Percentiles rank a stretch among this genome's conserved stretches.
Conservation (phyloP, 2,888 invertebrate genomes). For the Hirudinaria manillensis region DNA sequence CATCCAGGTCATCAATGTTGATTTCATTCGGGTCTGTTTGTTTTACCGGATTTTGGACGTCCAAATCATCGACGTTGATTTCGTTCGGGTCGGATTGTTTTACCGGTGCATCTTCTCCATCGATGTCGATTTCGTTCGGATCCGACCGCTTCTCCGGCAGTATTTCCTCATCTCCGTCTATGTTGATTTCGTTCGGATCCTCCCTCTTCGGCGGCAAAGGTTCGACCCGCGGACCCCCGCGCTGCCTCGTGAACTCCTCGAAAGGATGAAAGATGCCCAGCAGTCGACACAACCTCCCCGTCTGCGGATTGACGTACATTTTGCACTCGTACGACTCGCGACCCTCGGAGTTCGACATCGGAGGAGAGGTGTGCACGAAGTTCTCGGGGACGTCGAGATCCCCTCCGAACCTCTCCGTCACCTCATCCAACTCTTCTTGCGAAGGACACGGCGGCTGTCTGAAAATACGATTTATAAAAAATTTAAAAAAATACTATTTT, state of each 20-base stretch:
- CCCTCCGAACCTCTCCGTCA: constrained; percentile 64
- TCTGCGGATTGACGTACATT: constrained; percentile 56
- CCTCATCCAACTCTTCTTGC: constrained; percentile 54
- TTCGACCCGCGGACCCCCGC: constrained; percentile 22
- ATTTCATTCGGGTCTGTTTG: too few species aligned
- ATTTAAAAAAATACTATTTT: background rate
- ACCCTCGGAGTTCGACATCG: constrained; percentile 22
- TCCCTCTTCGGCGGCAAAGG: constrained; percentile 16
- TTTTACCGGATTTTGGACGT: too few species aligned
- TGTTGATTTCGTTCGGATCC: constrained; percentile 42
- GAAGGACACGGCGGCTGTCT: background rate
- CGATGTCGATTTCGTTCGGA: too few species aligned
- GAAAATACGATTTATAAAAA: background rate
- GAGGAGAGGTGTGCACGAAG: constrained; percentile 68
- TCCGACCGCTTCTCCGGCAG: background rate
- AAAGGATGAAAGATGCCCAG: constrained; percentile 73
- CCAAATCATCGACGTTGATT: too few species aligned
- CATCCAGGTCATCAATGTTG: too few species aligned
- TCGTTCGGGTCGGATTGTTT: too few species aligned
- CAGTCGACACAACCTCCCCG: constrained; percentile 56
- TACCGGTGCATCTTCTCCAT: too few species aligned
- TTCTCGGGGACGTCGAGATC: constrained; percentile 69
- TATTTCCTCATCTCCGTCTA: constrained; percentile 39
- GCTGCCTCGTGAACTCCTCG: constrained; percentile 43
- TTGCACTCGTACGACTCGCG: constrained; percentile 5